Base-by-base conservation (phyloP, 2,888 invertebrate genomes). In the Rotaria sp. region DNA sequence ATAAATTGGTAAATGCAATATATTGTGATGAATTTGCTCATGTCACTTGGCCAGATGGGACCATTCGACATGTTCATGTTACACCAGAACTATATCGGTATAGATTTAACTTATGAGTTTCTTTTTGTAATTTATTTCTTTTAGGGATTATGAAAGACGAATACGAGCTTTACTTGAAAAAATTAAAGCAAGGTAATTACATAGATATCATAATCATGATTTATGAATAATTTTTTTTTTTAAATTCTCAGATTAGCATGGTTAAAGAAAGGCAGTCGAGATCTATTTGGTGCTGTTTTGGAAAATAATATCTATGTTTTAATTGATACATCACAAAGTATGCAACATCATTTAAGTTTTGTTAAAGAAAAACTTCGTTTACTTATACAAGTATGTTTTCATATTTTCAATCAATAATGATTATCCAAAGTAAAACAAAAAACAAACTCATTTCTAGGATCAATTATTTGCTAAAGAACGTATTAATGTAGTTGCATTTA, bases 1-100 rank as follows among this genome's bases (percentile, higher is more conserved):
- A 89, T 84, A 91, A 91, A 88, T 88, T 91, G 74, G 89, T 91
- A 38, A 90, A 91, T 88, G 91, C 91, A 5, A 89, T 88, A 86
- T 91, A 91, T 88, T 91, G 91, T 88, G 89, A 90, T 67, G 88
- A 89, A 85, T 91, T 91, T 87, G 90, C 91, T 8, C 90, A 91
- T 74, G 90, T 91, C 26, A 88, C 89, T 50, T 90, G 91, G 91
- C 90, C 89, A 87, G 90, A 91, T 87, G 91, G 91, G 26, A 84
- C 84, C 0, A 35, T 90, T 35, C 90, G 91, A 24, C 91, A 91
- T 87, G 91, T 91, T 24, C 90, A 91, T 84, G 90, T 91, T 11
- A 91, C 91, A 48, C 90, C 90, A 3, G 91, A 91, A 85, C 88
- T 91, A 18, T 90, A 91, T 87, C 88, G 91, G 41, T 67, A 67